Percentiles rank a stretch among this genome's conserved stretches.
Conservation (phyloP, 2,888 invertebrate genomes). For the Deroplatys truncata region DNA sequence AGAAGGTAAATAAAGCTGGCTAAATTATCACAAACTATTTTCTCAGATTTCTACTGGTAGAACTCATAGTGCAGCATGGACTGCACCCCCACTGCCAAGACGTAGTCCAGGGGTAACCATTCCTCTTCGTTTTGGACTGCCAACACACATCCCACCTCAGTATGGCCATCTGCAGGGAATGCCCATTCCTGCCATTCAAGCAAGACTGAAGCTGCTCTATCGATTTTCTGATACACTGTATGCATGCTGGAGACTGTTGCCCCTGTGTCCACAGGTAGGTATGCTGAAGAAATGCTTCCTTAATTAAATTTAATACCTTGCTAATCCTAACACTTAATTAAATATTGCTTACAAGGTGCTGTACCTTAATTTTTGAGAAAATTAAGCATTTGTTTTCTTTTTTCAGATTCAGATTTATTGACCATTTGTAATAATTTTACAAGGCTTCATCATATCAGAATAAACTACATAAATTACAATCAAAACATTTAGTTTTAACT, state of each 20-base stretch:
- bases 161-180: conserved; percentile 52
- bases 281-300: background rate
- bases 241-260: conserved; percentile 54
- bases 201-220: conserved; percentile 54
- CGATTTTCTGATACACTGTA: conserved; percentile 60
- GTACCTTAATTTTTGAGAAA: no score
- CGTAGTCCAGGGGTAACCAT: conserved; percentile 50
- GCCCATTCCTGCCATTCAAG: conserved; percentile 50
- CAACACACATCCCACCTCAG: conserved; percentile 53
- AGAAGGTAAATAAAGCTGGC: no score
- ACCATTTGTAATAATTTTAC: no score
- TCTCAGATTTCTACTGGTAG: conserved; percentile 57
- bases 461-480: no score
- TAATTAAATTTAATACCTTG: no score
- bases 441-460: no score
- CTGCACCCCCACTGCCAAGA: conserved; percentile 50
- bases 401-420: no score
- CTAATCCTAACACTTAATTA: no score
- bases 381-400: no score
- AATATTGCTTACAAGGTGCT: no score
- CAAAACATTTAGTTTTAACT: no score
- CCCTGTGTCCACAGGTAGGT: conserved; percentile 45
- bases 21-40: background rate
- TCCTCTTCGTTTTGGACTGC: conserved; percentile 50
- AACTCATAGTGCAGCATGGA: conserved; percentile 62